Evolutionary conservation across 2,888 invertebrate species (phyloP).

Genomic region (Charanyca ferruginea): DNA sequence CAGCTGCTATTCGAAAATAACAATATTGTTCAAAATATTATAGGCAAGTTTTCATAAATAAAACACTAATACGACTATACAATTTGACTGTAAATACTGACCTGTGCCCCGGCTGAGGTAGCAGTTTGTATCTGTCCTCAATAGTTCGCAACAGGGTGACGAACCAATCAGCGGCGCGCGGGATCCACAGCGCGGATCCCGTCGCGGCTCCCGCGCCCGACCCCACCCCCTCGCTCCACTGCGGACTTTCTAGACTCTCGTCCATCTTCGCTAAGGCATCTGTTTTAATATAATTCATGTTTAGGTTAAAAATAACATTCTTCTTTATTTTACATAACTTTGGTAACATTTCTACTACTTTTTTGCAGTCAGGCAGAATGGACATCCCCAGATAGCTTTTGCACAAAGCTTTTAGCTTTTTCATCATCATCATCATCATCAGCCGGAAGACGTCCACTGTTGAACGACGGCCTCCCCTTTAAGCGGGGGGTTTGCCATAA

Average conservation of each 20-base stretch:
- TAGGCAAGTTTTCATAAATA: no score
- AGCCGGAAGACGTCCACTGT: no score
- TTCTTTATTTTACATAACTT: no score
- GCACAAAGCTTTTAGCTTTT: no score
- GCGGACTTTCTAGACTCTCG: slow-evolving; percentile 94
- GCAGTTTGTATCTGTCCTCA: slow-evolving; percentile 95
- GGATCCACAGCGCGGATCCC: slow-evolving; percentile 94
- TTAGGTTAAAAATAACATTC: neutral
- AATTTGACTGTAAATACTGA: slow-evolving; percentile 69
- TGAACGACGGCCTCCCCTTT: no score
- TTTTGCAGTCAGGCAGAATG: neutral
- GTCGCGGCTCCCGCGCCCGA: slow-evolving; percentile 83
- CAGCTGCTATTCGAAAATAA: no score
- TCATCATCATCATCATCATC: no score
- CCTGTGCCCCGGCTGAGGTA: slow-evolving; percentile 96
- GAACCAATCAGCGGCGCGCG: slow-evolving; percentile 97
- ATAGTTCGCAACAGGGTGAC: slow-evolving; percentile 96
- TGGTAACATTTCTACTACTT: no score
- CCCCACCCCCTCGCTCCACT: slow-evolving; percentile 93
- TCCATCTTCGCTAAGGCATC: slow-evolving; percentile 98
- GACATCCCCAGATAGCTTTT: no score
- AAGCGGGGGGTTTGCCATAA: no score
- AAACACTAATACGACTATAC: no score
- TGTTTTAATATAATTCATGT: slow-evolving; percentile 76
- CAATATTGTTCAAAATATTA: no score